These are phyloP conservation scores for Drosophila subsilvestris DNA, from an alignment of 2,888 invertebrate genomes.

Conservation along the genomic window DNA sequence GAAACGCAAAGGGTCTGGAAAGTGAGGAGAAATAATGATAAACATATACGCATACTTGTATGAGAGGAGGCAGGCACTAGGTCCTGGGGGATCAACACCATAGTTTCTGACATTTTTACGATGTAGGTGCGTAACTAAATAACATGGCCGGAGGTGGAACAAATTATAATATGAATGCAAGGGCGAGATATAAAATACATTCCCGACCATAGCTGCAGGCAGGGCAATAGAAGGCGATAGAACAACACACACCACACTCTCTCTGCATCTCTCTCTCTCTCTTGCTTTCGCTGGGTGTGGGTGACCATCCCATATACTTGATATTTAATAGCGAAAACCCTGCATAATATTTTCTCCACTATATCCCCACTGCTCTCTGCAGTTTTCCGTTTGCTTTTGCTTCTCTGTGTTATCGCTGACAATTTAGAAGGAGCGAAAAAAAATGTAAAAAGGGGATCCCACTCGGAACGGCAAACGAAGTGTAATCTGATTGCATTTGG, in stretches of 20 bases:
- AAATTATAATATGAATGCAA: conserved; percentile 74
- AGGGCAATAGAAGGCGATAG: conserved; percentile 26
- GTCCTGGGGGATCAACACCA: conserved; percentile 12
- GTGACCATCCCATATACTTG: conserved; percentile 64
- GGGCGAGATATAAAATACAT: conserved; percentile 42
- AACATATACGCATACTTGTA: conserved; percentile 23
- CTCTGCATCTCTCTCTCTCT: neutral
- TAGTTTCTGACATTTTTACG: conserved; percentile 65
- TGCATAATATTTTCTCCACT: conserved; percentile 48
- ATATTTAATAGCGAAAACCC: conserved; percentile 66
- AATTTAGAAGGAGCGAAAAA: conserved; percentile 59
- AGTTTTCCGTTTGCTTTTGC: conserved; percentile 47
- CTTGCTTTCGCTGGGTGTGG: conserved; percentile 30
- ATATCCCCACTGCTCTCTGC: conserved; percentile 10
- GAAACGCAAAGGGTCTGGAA: neutral
- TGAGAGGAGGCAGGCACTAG: neutral
- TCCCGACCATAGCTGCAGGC: conserved; percentile 42
- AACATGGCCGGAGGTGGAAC: conserved; percentile 67
- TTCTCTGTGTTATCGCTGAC: conserved; percentile 68
- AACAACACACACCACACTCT: neutral
- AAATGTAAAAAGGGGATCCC: conserved; percentile 20
- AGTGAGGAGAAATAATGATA: conserved; percentile 35
- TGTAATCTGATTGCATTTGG: conserved; percentile 79
- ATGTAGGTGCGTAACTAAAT: conserved; percentile 66
- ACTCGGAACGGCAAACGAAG: conserved; percentile 57